Evolutionary conservation across 2,113 vertebrate species (phyloP), one percentile per base, ranked within the genome.

Genomic region (Bucco capensis): DNA sequence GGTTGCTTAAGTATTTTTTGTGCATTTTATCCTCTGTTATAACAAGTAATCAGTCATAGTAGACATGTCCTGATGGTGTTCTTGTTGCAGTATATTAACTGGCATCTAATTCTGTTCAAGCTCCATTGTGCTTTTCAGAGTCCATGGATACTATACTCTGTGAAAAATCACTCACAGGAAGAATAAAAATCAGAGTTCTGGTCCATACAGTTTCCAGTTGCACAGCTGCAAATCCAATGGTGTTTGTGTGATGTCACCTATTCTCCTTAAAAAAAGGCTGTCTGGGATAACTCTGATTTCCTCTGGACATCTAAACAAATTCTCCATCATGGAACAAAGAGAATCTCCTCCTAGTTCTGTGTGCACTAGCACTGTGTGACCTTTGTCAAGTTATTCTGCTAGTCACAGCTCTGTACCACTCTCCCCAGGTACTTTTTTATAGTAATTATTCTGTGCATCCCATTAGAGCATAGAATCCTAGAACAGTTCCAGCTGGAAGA

Each of bases 151-250:
- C 56, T 74, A 57, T 37, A 12, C n/a, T 75, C 40, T 74, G n/a
- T 85, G 70, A 88, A 91, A 83, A 62, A n/a, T 60, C n/a, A 78
- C 44, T 82, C 6, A 2, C 50, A 84, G 66, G 89, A 93, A 69
- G 30, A 65, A 87, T 86, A 85, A 58, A 92, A 91, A 85, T 82
- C 65, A 78, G 58, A 3, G 10, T 18, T 83, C 86, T 86, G 42
- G 21, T 62, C 69, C 77, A 86, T 65, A 25, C n/a, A 85, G 27
- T 91, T 96, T 60, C 47, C 85, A 77, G 46, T 77, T 83, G 71
- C 56, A 86, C 60, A 93, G 75, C 69, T 95, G 64, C 60, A 96
- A 95, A 95, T 88, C 37, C 81, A 93, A 62, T 73, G 88, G 19
- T 56, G 19, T 5, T 85, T 79, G 8, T 71, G 60, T 83, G 74